Base-by-base conservation (phyloP, 2,888 invertebrate species). In the Macrosoma leucophasiata region DNA sequence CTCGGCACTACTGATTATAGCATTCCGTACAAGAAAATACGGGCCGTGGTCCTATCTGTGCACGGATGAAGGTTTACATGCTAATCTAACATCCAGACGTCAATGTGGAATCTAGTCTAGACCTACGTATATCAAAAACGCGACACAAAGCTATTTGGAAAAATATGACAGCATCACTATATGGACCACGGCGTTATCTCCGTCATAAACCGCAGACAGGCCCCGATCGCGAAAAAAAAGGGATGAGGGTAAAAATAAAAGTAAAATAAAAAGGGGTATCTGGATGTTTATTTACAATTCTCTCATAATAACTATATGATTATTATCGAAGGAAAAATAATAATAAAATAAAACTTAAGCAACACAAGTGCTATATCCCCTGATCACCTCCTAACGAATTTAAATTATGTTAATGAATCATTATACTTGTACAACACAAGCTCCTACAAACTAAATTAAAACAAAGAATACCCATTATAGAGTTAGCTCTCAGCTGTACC, bases 251-350 rank as follows among this genome's bases (percentile, higher is more conserved):
- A 40, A 71, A 75, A 81, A 79, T 71, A 71, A 84, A 84, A 81
- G 57, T 66, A 73, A 81, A 81, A 78, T 72, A 73, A 82, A 70
- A 78, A 77, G 78, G 82, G 79, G 75, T 75, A 77, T 70, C 70
- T 70, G 77, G 78, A 79, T 81, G 79, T 84, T 84, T 84, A 84
- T 84, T 84, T 84, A 84, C 84, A 84, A 67, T 73, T 75, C 67
- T 71, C 66, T 72, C 79, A 78, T 78, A 78, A 78, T 77, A 78
- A 77, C 69, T 70, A 75, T 64, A 55, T 54, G 74, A 78, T 77
- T 78, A 82, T 77, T 71, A 77, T 71, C 61, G 63, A 73, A 77
- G 71, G 69, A 70, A 74, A 75, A 65, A n/a, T n/a, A n/a, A n/a
- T n/a, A n/a, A n/a, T n/a, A n/a, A n/a, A n/a, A n/a, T n/a, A 68